Conservation (phyloP, 2,797 vertebrate genomes). For the Spondyliosoma cantharus region DNA sequence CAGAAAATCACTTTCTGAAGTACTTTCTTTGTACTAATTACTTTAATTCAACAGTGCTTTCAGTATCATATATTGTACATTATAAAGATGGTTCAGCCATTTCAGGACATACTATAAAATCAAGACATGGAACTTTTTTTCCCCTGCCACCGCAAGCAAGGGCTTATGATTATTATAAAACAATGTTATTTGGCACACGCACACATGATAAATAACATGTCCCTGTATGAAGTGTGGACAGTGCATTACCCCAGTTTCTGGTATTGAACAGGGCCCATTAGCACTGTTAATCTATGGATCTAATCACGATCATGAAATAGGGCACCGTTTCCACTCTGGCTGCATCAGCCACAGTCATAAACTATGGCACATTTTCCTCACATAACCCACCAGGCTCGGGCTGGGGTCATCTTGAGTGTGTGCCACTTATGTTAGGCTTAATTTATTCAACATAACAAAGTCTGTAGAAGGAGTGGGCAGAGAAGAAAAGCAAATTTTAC, state of each 20-base stretch:
- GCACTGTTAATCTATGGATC: constrained; percentile 70
- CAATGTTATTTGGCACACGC: neutral
- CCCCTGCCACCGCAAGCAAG: constrained; percentile 11
- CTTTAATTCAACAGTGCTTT: neutral
- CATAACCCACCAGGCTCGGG: constrained; percentile 31
- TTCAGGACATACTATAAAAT: constrained; percentile 37
- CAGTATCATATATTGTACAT: constrained; percentile 8
- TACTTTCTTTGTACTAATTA: neutral
- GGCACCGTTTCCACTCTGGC: constrained; percentile 48
- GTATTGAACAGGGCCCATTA: constrained; percentile 72
- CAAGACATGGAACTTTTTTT: constrained; percentile 14
- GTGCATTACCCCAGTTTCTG: constrained; percentile 74
- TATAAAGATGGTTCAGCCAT: constrained; percentile 4
- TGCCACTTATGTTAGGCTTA: constrained; percentile 43
- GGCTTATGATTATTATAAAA: constrained; percentile 32
- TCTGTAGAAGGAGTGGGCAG: constrained; percentile 7
- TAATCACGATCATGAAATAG: constrained; percentile 63
- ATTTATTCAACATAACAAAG: constrained; percentile 33
- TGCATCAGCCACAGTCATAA: constrained; percentile 40
- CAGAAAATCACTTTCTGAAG: neutral
- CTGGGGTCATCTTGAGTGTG: constrained; percentile 31
- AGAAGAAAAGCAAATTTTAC: constrained; percentile 12
- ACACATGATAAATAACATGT: constrained; percentile 53
- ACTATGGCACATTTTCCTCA: constrained; percentile 52
- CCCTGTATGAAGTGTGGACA: constrained; percentile 32